These are phyloP conservation scores for Falco berigora DNA, from an alignment of 2,797 vertebrate species.

Conservation along the genomic window DNA sequence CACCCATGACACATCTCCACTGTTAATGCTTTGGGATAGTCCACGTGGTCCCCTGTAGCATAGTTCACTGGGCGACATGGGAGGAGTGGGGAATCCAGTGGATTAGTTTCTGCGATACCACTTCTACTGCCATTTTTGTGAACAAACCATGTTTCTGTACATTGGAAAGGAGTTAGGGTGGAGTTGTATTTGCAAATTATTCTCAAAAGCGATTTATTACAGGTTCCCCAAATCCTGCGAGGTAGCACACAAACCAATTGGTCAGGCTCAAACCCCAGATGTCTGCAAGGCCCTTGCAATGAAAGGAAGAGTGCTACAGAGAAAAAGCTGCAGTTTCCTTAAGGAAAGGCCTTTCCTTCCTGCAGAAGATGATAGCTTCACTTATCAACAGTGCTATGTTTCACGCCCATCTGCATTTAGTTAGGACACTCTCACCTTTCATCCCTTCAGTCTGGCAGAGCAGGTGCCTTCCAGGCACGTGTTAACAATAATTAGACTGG, in stretches of 20 bases:
- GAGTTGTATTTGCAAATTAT: slow-evolving; percentile 68
- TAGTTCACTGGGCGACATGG: slow-evolving; percentile 54
- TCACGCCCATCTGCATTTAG: slow-evolving; percentile 3
- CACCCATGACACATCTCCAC: slow-evolving; percentile 67
- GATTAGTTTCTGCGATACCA: slow-evolving; percentile 72
- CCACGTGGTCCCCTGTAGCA: slow-evolving; percentile 58
- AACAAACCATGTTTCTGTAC: slow-evolving; percentile 75
- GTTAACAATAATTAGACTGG: slow-evolving; percentile 3
- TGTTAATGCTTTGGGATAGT: slow-evolving; percentile 65
- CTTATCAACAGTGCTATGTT: slow-evolving; percentile 55
- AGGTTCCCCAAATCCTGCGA: slow-evolving; percentile 61
- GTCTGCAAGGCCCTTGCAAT: slow-evolving; percentile 37
- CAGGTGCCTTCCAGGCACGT: slow-evolving; percentile 39
- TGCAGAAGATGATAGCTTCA: slow-evolving; percentile 46
- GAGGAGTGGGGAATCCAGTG: slow-evolving; percentile 66
- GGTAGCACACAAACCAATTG: slow-evolving; percentile 62
- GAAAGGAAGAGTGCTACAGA: slow-evolving; percentile 53
- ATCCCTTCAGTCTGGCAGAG: slow-evolving; percentile 61
- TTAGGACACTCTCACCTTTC: slow-evolving; percentile 18
- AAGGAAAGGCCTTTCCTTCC: slow-evolving; percentile 60
- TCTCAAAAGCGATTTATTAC: slow-evolving; percentile 63
- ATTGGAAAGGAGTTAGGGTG: slow-evolving; percentile 67
- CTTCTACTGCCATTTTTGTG: slow-evolving; percentile 78
- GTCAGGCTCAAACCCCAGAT: slow-evolving; percentile 41
- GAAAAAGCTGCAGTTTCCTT: slow-evolving; percentile 67